Evolutionary conservation across 1,140 invertebrate species (phyloP), one percentile per base, ranked within the genome.

Genomic region (Trigoniulus corallinus): DNA sequence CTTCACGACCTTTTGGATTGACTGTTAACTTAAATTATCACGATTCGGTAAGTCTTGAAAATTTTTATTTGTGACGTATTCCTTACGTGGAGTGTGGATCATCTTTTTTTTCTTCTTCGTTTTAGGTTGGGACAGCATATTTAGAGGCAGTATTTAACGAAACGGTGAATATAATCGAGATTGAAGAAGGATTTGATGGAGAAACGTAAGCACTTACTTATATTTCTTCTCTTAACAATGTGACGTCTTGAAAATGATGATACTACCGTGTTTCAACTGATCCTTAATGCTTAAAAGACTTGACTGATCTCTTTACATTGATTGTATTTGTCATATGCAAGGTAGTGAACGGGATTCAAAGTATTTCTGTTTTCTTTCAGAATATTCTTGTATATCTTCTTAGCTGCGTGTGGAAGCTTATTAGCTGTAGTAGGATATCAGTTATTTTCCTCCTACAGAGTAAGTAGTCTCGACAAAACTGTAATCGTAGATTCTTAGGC

Each of bases 121-220:
- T 65, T 13, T 58, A 84, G 79, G 78, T 77, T 60, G 80, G 80
- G 34, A 70, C 74, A 45, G 67, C 72, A 44, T 91, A 74, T 64
- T 74, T 79, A 60, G 91, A 93, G 70, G 85, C 93, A 53, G 88
- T 98, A 0, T 99, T 91, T 74, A 99, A 99, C 68, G 88, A 97
- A 70, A 98, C 95, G n/a, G 76, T 99, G 3, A 87, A 88, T 66
- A 88, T 98, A 56, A 77, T 93, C 27, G 95, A 98, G 71, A 73
- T 96, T 41, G 93, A 96, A 57, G 92, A 96, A 68, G 92, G 92
- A 53, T 73, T 98, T 15, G 93, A 98, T 70, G 89, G 91, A 39
- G 95, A 99, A 77, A 98, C 93, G 24, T 87, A 61, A 60, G 67
- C 59, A 37, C 21, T n/a, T 39, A 7, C 44, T 52, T 54, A 52